A percentile compares a stretch with the other conserved stretches of the same genome.
Evolutionary conservation across 2,888 invertebrate genomes (phyloP).

Genomic region (Mechanitis messenoides): DNA sequence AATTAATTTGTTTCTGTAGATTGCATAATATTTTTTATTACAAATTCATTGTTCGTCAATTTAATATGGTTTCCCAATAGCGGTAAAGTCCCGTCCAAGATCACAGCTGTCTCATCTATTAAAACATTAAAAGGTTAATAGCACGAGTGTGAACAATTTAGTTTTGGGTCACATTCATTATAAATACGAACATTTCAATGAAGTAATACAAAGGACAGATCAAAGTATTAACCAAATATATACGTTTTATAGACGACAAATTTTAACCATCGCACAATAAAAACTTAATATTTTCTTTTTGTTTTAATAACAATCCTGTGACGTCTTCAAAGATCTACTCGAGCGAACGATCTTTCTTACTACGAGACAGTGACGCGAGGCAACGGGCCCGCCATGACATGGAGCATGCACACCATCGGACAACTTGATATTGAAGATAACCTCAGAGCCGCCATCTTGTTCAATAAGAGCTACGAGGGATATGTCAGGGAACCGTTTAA

Average conservation of each 20-base stretch:
- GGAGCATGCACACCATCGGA: slow-evolving; percentile 79
- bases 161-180: slow-evolving; percentile 10
- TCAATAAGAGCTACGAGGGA: slow-evolving; percentile 69
- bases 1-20: too few species aligned
- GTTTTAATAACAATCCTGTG: too few species aligned
- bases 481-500: slow-evolving; percentile 78
- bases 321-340: slow-evolving; percentile 49
- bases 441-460: slow-evolving; percentile 59
- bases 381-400: slow-evolving; percentile 79
- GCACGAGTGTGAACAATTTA: slow-evolving; percentile 13
- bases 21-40: too few species aligned
- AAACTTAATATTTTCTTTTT: too few species aligned
- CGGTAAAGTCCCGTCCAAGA: too few species aligned
- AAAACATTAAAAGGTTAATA: slow-evolving; percentile 14
- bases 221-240: slow-evolving; percentile 9
- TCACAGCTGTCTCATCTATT: background rate
- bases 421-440: slow-evolving; percentile 62
- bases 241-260: background rate
- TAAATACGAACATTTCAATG: background rate
- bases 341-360: slow-evolving; percentile 71
- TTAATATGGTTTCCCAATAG: too few species aligned
- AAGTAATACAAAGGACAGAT: background rate
- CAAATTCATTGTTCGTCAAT: too few species aligned
- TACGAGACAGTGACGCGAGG: slow-evolving; percentile 74
- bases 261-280: too few species aligned